A percentile compares a stretch with the other conserved stretches of the same genome.
phyloP scores from a whole-genome alignment of 2,113 vertebrate genomes.

The Salvelinus sp. region DNA sequence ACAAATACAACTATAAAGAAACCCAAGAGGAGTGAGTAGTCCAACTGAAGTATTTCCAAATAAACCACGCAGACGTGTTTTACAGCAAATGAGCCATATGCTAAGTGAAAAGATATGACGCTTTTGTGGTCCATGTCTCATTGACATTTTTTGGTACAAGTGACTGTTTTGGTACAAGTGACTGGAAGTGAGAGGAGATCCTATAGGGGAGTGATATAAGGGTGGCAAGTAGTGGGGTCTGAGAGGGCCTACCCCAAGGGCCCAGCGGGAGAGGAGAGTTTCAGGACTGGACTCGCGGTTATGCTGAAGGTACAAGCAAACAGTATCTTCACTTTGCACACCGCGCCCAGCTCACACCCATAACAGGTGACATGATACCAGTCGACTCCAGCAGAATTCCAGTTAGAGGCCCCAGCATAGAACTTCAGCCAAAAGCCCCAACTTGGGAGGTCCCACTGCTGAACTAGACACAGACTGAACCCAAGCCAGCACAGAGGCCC shows the following conservation, averaged over 20 bases:
- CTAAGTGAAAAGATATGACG: no score
- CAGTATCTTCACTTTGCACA: neutral
- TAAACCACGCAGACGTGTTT: constrained; percentile 30
- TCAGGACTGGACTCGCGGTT: constrained; percentile 41
- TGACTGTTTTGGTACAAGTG: neutral
- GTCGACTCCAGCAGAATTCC: neutral
- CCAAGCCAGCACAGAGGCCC: no score
- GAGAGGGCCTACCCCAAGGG: constrained; percentile 48
- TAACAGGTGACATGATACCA: neutral
- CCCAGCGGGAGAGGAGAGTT: constrained; percentile 56
- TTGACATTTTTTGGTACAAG: neutral
- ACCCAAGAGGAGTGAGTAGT: constrained; percentile 7
- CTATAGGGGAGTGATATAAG: neutral
- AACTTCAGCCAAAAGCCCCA: neutral
- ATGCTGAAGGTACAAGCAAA: constrained; percentile 31
- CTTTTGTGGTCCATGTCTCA: neutral
- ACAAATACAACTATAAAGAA: constrained; percentile 26
- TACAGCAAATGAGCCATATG: neutral
- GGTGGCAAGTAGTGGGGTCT: neutral
- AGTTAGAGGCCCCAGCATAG: neutral
- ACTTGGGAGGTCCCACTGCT: no score
- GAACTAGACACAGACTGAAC: no score
- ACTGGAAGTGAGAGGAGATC: neutral
- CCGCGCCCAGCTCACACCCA: neutral
- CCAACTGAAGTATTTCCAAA: constrained; percentile 42